A percentile compares a stretch with the other conserved stretches of the same genome.
These are phyloP conservation scores for Macaria notata DNA, from an alignment of 2,888 invertebrate species.

Conservation along the genomic window DNA sequence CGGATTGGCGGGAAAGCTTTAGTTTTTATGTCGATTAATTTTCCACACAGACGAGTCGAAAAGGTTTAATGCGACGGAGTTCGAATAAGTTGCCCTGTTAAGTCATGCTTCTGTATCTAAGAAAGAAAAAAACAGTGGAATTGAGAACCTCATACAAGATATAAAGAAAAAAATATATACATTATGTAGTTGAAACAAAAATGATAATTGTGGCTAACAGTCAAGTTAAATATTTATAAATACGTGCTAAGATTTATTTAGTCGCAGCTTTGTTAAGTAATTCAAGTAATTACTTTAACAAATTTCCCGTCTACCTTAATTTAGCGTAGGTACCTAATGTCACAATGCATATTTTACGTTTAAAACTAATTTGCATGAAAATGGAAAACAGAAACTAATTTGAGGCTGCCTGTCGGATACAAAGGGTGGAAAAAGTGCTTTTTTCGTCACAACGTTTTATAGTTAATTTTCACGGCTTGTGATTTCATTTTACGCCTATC, in stretches of 20 bases:
- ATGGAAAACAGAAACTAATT: slow-evolving; percentile 45
- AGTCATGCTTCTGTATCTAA: too few relatives aligned
- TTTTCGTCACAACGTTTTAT: slow-evolving; percentile 2
- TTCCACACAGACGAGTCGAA: not conserved
- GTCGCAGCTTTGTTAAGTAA: too few relatives aligned
- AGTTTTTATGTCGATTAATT: slow-evolving; percentile 32
- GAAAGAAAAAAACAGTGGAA: too few relatives aligned
- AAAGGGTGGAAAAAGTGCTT: slow-evolving; percentile 24
- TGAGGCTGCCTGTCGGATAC: slow-evolving; percentile 26
- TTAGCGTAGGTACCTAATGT: slow-evolving; percentile 21
- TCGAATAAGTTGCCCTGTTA: too few relatives aligned
- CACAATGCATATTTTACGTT: slow-evolving; percentile 34
- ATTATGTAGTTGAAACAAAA: too few relatives aligned
- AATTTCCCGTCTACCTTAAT: slow-evolving; percentile 1
- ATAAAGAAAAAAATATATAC: too few relatives aligned
- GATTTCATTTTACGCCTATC: too few relatives aligned
- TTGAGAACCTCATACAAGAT: too few relatives aligned
- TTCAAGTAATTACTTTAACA: too few relatives aligned
- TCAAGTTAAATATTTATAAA: too few relatives aligned
- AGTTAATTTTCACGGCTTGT: not conserved
- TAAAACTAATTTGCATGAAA: slow-evolving; percentile 41
- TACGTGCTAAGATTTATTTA: too few relatives aligned
- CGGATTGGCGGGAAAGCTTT: slow-evolving; percentile 44
- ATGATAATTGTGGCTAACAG: too few relatives aligned
- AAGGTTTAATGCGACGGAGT: not conserved